A percentile compares a stretch with the other conserved stretches of the same genome.
Evolutionary conservation across 1,140 invertebrate species (phyloP).

Genomic region (Theocolax elegans): DNA sequence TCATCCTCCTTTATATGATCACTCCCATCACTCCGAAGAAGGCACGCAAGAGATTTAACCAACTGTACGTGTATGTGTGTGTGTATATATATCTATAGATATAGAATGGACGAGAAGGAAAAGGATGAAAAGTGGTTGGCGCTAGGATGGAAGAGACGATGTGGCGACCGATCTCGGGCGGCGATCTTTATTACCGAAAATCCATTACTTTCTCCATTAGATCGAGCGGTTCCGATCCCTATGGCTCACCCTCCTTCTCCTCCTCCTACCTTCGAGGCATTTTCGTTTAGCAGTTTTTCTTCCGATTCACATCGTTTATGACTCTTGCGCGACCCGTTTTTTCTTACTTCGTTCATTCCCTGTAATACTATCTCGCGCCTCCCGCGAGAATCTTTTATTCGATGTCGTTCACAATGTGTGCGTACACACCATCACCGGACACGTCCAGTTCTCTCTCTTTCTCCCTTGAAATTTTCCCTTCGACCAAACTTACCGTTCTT

Average conservation of each 20-base stretch:
- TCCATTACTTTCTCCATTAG: slow-evolving; percentile 68
- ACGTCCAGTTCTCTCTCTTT: background rate
- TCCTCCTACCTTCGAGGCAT: slow-evolving; percentile 46
- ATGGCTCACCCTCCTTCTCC: background rate
- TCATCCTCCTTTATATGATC: too few relatives aligned
- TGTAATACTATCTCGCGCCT: slow-evolving; percentile 41
- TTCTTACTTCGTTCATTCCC: slow-evolving; percentile 47
- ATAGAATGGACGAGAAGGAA: slow-evolving; percentile 9
- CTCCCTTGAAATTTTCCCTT: too few relatives aligned
- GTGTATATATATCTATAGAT: too few relatives aligned
- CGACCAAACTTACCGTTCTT: background rate
- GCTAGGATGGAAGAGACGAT: slow-evolving; percentile 42
- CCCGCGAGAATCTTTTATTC: slow-evolving; percentile 40
- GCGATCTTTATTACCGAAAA: slow-evolving; percentile 66
- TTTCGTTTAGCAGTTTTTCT: slow-evolving; percentile 69
- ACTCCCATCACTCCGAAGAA: too few relatives aligned
- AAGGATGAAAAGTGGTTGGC: slow-evolving; percentile 34
- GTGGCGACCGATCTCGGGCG: slow-evolving; percentile 54
- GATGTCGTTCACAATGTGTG: background rate
- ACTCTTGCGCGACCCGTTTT: slow-evolving; percentile 49
- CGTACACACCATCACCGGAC: background rate
- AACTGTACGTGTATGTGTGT: background rate
- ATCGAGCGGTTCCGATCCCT: slow-evolving; percentile 59
- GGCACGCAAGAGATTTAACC: too few relatives aligned
- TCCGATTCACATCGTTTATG: slow-evolving; percentile 64